Conservation (phyloP, 2,113 vertebrate species). For the Stegastes partitus region DNA sequence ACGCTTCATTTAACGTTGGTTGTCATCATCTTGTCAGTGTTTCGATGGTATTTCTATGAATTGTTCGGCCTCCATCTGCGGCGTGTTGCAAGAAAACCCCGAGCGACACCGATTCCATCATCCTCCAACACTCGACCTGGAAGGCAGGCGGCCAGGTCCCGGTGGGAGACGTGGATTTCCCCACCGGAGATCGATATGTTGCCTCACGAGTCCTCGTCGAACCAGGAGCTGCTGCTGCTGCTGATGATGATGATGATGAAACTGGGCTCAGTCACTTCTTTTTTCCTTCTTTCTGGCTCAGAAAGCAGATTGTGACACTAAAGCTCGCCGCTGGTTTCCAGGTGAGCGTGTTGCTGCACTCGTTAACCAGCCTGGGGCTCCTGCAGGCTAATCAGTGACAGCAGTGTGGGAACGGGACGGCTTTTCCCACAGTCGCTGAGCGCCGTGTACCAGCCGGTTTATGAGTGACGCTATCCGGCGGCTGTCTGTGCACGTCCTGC, state of each 20-base stretch:
- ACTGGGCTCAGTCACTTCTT: neutral
- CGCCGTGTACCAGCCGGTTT: conserved; percentile 8
- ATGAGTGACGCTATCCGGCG: too few relatives aligned
- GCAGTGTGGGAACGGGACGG: conserved; percentile 68
- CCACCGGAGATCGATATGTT: conserved; percentile 27
- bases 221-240: neutral
- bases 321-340: neutral
- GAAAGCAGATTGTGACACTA: neutral
- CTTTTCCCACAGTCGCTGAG: conserved; percentile 56
- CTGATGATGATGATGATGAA: too few relatives aligned
- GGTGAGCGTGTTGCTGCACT: conserved; percentile 50
- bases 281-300: neutral
- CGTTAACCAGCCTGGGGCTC: conserved; percentile 59
- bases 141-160: too few relatives aligned
- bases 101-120: too few relatives aligned
- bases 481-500: too few relatives aligned
- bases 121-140: too few relatives aligned
- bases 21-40: too few relatives aligned
- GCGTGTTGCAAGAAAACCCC: too few relatives aligned
- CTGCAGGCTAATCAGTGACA: conserved; percentile 76
- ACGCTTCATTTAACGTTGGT: too few relatives aligned
- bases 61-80: too few relatives aligned
- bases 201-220: too few relatives aligned
- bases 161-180: neutral
- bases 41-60: too few relatives aligned